Evolutionary conservation across 1,140 invertebrate genomes (phyloP).

Genomic region (Drosophila hydei): DNA sequence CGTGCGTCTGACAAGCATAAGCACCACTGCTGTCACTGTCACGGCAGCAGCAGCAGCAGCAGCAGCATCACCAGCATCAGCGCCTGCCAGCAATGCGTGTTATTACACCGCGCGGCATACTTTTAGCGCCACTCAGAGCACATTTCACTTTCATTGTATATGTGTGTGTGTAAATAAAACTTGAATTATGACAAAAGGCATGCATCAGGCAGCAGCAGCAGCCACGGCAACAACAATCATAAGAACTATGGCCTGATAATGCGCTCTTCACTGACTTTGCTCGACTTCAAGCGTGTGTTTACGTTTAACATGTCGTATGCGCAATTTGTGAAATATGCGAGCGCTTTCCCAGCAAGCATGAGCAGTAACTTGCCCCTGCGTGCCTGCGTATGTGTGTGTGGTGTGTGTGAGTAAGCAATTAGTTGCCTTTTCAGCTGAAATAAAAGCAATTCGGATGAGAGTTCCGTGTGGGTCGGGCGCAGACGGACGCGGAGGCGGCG

Average conservation of each 20-base stretch:
- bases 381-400: constrained; percentile 2
- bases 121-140: constrained; percentile 77
- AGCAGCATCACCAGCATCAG: neutral
- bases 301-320: constrained; percentile 80
- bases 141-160: constrained; percentile 56
- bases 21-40: constrained; percentile 77
- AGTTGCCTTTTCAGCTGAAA: constrained; percentile 81
- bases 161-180: constrained; percentile 69
- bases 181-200: constrained; percentile 76
- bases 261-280: constrained; percentile 56
- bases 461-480: neutral
- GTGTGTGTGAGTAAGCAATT: constrained; percentile 70
- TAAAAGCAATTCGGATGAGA: constrained; percentile 66
- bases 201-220: constrained; percentile 42
- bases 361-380: constrained; percentile 55
- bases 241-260: constrained; percentile 70
- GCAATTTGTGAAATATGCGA: constrained; percentile 81
- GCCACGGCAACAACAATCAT: constrained; percentile 18
- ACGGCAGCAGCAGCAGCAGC: constrained; percentile 37
- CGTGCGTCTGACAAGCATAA: constrained; percentile 79
- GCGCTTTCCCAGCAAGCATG: constrained; percentile 62
- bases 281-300: constrained; percentile 44
- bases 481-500: neutral
- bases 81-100: constrained; percentile 58
- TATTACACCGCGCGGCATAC: constrained; percentile 79